Percentiles rank a stretch among this genome's conserved stretches.
Evolutionary conservation across 2,113 vertebrate genomes (phyloP).

Genomic region (Hippopotamus amphibius): DNA sequence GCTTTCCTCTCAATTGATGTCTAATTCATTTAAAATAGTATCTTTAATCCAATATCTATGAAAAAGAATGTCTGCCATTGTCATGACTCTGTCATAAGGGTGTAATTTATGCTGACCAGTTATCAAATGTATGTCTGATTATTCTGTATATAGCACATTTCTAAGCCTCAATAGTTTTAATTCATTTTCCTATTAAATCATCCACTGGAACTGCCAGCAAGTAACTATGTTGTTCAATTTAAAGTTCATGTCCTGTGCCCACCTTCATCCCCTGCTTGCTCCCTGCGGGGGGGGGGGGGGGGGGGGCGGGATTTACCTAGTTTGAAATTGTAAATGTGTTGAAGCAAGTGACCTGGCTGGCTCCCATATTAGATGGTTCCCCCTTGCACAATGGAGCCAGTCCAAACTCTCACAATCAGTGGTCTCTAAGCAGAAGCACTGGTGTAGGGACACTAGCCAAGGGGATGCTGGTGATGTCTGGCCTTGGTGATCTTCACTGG

Average conservation of each 20-base stretch:
- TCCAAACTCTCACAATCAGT: neutral
- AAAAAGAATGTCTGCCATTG: neutral
- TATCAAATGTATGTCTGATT: conserved; percentile 1
- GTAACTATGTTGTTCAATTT: neutral
- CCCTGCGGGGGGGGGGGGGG: neutral
- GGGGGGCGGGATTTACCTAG: neutral
- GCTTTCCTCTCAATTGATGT: conserved; percentile 13
- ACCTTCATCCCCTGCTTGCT: neutral
- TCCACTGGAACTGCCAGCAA: neutral
- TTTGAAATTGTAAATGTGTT: neutral
- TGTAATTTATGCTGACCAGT: neutral
- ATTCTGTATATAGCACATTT: neutral
- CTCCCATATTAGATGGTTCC: neutral
- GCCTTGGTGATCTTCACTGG: neutral
- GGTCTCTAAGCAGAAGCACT: neutral
- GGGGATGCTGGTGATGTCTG: neutral
- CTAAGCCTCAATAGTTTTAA: neutral
- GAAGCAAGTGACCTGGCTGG: neutral
- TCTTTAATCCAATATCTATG: neutral
- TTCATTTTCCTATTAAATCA: conserved; percentile 19
- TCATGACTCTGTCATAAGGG: neutral
- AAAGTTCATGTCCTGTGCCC: neutral
- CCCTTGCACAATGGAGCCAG: neutral
- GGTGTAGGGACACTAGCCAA: neutral
- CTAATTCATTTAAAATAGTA: neutral